Percentiles rank a stretch among this genome's conserved stretches.
These are phyloP conservation scores for Sericinus montela DNA, from an alignment of 2,888 invertebrate genomes.

Conservation along the genomic window DNA sequence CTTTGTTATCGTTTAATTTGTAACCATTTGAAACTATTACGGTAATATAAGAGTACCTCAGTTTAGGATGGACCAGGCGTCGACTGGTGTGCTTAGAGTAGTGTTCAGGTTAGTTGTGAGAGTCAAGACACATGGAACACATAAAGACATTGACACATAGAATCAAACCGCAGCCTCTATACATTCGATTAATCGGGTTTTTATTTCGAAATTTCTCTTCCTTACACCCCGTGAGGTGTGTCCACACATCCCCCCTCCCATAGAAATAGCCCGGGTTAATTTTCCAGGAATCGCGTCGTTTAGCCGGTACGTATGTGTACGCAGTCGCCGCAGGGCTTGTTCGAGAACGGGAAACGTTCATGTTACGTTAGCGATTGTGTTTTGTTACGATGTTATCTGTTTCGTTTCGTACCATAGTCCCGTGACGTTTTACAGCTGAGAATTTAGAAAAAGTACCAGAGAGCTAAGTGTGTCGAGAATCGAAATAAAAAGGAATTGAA, in stretches of 20 bases:
- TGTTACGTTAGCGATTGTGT: slow-evolving; percentile 56
- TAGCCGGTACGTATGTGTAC: slow-evolving; percentile 38
- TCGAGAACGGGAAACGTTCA: slow-evolving; percentile 69
- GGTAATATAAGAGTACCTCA: slow-evolving; percentile 74
- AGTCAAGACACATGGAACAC: slow-evolving; percentile 57
- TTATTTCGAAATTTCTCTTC: slow-evolving; percentile 29
- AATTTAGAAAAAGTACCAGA: slow-evolving; percentile 20
- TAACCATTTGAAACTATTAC: slow-evolving; percentile 77
- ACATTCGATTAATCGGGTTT: slow-evolving; percentile 35
- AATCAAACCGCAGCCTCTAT: slow-evolving; percentile 61
- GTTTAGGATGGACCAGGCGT: slow-evolving; percentile 78
- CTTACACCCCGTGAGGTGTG: slow-evolving; percentile 27
- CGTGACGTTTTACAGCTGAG: slow-evolving; percentile 57
- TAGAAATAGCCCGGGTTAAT: slow-evolving; percentile 68
- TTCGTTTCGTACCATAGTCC: slow-evolving; percentile 53
- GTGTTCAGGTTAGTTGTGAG: slow-evolving; percentile 61
- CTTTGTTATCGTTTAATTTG: slow-evolving; percentile 77
- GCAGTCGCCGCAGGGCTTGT: slow-evolving; percentile 76
- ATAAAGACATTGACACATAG: slow-evolving; percentile 67
- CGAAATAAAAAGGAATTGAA: slow-evolving; percentile 54
- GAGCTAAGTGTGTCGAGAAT: slow-evolving; percentile 29
- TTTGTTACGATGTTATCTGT: slow-evolving; percentile 71
- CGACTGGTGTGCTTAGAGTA: slow-evolving; percentile 73
- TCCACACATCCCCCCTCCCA: slow-evolving; percentile 46
- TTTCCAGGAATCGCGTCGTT: slow-evolving; percentile 58